Evolutionary conservation across 2,888 invertebrate genomes (phyloP), one percentile per base, ranked within the genome.

Genomic region (Mystacides longicornis): DNA sequence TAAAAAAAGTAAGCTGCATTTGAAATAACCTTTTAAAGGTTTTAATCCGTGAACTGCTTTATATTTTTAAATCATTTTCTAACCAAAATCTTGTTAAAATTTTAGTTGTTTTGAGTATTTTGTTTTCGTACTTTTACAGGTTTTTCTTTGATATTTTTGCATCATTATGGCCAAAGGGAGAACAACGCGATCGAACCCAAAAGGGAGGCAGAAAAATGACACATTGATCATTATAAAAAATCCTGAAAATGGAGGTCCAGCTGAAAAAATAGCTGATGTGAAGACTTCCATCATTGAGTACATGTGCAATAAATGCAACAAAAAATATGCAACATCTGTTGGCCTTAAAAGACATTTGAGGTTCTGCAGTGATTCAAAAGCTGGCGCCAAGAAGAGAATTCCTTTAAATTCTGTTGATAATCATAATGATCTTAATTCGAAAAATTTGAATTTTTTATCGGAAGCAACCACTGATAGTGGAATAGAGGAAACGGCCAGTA

Each of bases 221-320:
- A 49, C 31, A 33, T 52, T 60, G 16, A 46, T 60, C 22, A 49
- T 60, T 19, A 55, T 60, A 18, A 55, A 60, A 46, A 51, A 52
- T 11, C 53, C 52, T n/a, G 47, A 55, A 5, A 49, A 47, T 22
- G 57, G 57, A 3, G 49, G 51, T 27, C 57, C 55, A 1, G 55
- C 51, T 3, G 23, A 55, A 23, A 46, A 57, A n/a, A 55, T 55
- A n/a, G 46, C 55, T 5, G 53, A 55, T 19, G 37, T 60, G 16
- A 55, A 55, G 45, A 53, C 57, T 3, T 60, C 60, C 2, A 31
- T 57, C 2, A 58, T 57, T 7, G 51, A 56, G 23, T 33, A 60
- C 47, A 58, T 60, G 57, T 60, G 60, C 45, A 60, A 60, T 45
- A 60, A 57, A 33, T 60, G 60, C 51, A 53, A 60, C 19, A 57